A percentile compares a stretch with the other conserved stretches of the same genome.
Conservation (phyloP, 2,113 vertebrate genomes). For the Gracilinanus agilis region DNA sequence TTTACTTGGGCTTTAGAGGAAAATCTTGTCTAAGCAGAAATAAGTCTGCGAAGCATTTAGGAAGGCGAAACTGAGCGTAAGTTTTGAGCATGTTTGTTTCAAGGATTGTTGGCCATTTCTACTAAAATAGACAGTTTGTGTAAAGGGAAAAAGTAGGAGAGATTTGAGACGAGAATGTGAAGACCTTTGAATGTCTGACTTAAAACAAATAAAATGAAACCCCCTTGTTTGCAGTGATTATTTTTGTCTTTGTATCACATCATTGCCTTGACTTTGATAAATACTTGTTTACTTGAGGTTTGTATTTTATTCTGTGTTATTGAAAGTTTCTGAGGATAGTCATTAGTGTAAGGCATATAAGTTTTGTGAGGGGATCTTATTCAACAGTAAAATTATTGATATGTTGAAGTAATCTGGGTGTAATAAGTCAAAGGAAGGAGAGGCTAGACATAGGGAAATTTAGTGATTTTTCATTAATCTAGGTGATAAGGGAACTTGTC, state of each 20-base stretch:
- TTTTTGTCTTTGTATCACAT: not conserved
- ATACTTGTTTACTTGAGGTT: not conserved
- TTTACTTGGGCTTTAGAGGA: not conserved
- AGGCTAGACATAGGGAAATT: not conserved
- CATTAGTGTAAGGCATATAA: not conserved
- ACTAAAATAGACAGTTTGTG: not conserved
- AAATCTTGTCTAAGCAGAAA: not conserved
- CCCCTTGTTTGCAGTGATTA: not conserved
- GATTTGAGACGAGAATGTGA: not conserved
- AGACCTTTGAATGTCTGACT: not conserved
- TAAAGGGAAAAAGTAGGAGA: not conserved
- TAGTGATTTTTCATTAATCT: not conserved
- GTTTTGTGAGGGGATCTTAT: not conserved
- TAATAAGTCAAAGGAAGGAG: not conserved
- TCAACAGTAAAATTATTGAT: not conserved
- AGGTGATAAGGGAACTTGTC: not conserved
- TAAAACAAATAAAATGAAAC: not conserved
- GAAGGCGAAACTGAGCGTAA: not conserved
- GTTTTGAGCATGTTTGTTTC: not conserved
- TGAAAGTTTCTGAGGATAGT: not conserved
- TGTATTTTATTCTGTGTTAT: not conserved
- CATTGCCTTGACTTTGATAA: not conserved
- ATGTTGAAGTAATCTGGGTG: not conserved
- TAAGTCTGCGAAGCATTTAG: not conserved
- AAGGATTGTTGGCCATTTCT: not conserved